A percentile compares a stretch with the other conserved stretches of the same genome.
These are phyloP conservation scores for Hormaphis cornu DNA, from an alignment of 1,140 invertebrate species.

Conservation along the genomic window DNA sequence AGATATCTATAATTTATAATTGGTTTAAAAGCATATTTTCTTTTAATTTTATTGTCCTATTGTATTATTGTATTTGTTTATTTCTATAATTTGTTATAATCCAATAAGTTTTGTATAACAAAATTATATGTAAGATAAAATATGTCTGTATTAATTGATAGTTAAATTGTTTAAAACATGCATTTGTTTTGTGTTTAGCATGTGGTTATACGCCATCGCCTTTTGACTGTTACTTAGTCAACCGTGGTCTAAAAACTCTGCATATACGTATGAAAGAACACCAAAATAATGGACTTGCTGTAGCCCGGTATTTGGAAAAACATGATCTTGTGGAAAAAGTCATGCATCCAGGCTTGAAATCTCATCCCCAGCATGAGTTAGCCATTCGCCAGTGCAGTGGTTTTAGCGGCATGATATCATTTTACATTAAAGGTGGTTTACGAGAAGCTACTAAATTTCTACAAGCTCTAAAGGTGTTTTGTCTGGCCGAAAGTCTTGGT, in stretches of 20 bases:
- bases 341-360: slow-evolving; percentile 75
- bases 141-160: neutral
- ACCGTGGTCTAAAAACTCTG: slow-evolving; percentile 89
- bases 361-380: slow-evolving; percentile 83
- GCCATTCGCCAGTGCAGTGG: slow-evolving; percentile 75
- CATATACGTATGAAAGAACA: slow-evolving; percentile 85
- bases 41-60: too few relatives aligned
- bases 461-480: slow-evolving; percentile 67
- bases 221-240: slow-evolving; percentile 91
- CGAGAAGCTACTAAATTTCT: slow-evolving; percentile 69
- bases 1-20: too few relatives aligned
- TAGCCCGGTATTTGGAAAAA: slow-evolving; percentile 70
- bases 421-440: slow-evolving; percentile 75
- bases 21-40: too few relatives aligned
- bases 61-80: too few relatives aligned
- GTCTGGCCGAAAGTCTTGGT: slow-evolving; percentile 89
- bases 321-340: slow-evolving; percentile 73
- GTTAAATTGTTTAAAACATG: too few relatives aligned
- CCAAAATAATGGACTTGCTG: slow-evolving; percentile 61
- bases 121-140: too few relatives aligned
- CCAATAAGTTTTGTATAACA: too few relatives aligned
- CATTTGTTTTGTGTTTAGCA: slow-evolving; percentile 48
- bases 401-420: slow-evolving; percentile 85
- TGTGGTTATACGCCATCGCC: slow-evolving; percentile 89
- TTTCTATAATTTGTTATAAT: too few relatives aligned